A percentile compares a stretch with the other conserved stretches of the same genome.
Evolutionary conservation across 1,140 invertebrate genomes (phyloP).

Genomic region (Drosophila tsacasi): DNA sequence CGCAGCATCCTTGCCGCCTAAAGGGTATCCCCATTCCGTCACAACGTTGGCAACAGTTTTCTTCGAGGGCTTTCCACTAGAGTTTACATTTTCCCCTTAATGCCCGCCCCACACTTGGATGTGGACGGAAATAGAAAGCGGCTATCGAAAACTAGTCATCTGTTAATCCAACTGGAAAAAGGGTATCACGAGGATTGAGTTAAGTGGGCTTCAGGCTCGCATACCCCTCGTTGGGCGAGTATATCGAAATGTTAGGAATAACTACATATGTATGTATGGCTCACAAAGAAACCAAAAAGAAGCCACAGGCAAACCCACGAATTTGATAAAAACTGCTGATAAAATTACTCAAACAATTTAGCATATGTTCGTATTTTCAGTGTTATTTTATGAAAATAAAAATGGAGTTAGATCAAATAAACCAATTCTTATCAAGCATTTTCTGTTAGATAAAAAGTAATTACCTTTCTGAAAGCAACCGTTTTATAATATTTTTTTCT

Average conservation of each 20-base stretch:
- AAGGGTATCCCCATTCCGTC: conserved; percentile 33
- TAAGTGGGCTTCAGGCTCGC: neutral
- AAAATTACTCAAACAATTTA: neutral
- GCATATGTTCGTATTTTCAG: neutral
- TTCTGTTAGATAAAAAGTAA: neutral
- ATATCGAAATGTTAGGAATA: neutral
- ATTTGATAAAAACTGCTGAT: conserved; percentile 2
- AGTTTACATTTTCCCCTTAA: conserved; percentile 14
- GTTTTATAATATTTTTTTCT: neutral
- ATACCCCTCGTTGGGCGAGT: neutral
- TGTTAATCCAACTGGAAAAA: conserved; percentile 41
- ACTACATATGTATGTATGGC: too few relatives aligned
- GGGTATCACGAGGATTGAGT: conserved; percentile 17
- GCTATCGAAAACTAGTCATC: conserved; percentile 32
- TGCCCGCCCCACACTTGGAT: conserved; percentile 2
- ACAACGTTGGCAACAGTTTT: conserved; percentile 24
- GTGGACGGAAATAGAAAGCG: conserved; percentile 22
- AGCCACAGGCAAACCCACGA: neutral
- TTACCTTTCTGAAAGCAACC: neutral
- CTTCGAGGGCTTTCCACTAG: conserved; percentile 19
- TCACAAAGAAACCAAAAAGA: neutral
- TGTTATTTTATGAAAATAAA: neutral
- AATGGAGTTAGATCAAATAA: neutral
- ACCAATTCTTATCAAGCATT: neutral
- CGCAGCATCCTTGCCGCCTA: conserved; percentile 18